These are phyloP conservation scores for Anorthoa munda DNA, from an alignment of 2,888 invertebrate genomes.

Conservation along the genomic window DNA sequence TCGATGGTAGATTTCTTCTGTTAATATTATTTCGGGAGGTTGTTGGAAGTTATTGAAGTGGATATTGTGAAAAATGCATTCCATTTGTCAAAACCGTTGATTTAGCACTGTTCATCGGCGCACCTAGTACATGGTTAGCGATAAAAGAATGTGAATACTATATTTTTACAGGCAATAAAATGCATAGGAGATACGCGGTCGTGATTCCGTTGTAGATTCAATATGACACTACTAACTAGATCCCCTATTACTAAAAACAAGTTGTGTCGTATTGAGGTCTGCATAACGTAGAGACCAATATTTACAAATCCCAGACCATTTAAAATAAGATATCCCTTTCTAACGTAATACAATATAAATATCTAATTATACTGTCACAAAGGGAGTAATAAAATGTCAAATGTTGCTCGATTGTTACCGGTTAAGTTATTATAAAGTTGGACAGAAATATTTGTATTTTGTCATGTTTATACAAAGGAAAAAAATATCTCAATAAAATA, in stretches of 20 bases:
- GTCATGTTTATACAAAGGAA: constrained; percentile 90
- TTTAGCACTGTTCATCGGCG: constrained; percentile 87
- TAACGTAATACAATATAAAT: constrained; percentile 76
- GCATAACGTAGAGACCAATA: constrained; percentile 71
- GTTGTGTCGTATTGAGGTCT: constrained; percentile 60
- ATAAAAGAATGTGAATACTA: constrained; percentile 77
- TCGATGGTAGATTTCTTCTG: constrained; percentile 73
- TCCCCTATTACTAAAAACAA: constrained; percentile 38
- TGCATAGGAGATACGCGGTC: constrained; percentile 75
- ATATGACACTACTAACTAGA: constrained; percentile 60
- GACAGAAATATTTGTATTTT: constrained; percentile 89
- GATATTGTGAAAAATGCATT: constrained; percentile 89
- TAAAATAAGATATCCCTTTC: constrained; percentile 80
- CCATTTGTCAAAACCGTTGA: constrained; percentile 86
- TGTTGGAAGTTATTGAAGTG: constrained; percentile 82
- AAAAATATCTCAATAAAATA: constrained; percentile 89
- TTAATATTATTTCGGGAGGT: constrained; percentile 80
- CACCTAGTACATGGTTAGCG: constrained; percentile 83
- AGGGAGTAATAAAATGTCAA: constrained; percentile 86
- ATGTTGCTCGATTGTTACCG: constrained; percentile 89
- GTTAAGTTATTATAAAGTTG: constrained; percentile 86
- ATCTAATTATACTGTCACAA: constrained; percentile 85
- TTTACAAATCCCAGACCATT: constrained; percentile 81
- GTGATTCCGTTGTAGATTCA: constrained; percentile 69
- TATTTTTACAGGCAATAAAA: constrained; percentile 84